Evolutionary conservation across 2,888 invertebrate species (phyloP).

Genomic region (Nudaria mundana): DNA sequence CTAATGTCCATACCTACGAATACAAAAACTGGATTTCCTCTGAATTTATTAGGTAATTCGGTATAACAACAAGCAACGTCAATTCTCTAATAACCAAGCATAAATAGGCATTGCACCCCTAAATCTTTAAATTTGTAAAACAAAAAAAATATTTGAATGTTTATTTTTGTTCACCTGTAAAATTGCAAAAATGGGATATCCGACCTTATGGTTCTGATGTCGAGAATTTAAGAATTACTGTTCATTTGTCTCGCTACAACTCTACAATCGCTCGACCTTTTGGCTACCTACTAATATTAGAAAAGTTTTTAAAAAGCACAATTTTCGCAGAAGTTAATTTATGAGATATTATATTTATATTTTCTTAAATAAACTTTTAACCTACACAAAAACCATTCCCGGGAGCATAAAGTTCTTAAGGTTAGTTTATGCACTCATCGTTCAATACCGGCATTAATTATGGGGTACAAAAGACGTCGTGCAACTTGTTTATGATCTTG

Average conservation of each 20-base stretch:
- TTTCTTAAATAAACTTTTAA: too few relatives aligned
- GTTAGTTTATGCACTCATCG: neutral
- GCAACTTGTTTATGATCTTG: slow-evolving; percentile 33
- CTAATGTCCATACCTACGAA: neutral
- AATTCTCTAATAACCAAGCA: neutral
- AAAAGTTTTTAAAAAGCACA: neutral
- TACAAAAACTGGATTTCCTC: neutral
- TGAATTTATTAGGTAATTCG: neutral
- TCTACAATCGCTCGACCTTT: too few relatives aligned
- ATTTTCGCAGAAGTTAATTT: too few relatives aligned
- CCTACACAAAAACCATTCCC: too few relatives aligned
- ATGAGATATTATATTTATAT: too few relatives aligned
- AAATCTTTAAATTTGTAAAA: neutral
- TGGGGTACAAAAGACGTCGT: slow-evolving; percentile 6
- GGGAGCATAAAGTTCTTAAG: neutral
- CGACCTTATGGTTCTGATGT: neutral
- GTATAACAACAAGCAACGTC: neutral
- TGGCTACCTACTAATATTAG: too few relatives aligned
- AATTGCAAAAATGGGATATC: neutral
- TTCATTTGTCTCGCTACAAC: too few relatives aligned
- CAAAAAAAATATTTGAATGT: neutral
- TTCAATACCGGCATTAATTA: slow-evolving; percentile 1
- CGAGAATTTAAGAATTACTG: too few relatives aligned
- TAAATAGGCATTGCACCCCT: neutral
- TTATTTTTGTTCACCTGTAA: neutral